Evolutionary conservation across 2,113 vertebrate genomes (phyloP).

Genomic region (Crotophaga sulcirostris): DNA sequence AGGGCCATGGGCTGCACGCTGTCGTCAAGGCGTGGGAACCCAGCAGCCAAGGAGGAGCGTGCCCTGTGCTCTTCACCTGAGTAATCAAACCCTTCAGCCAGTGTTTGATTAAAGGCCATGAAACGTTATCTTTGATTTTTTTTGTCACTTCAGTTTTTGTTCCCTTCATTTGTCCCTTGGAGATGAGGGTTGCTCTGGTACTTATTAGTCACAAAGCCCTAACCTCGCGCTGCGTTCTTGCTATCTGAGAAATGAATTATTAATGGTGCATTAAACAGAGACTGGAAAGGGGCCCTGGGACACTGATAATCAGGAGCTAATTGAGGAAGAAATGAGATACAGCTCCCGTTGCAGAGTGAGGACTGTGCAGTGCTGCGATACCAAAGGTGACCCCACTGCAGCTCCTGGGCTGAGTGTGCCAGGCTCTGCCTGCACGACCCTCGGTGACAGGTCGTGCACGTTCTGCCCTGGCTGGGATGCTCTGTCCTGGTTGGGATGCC

Average conservation of each 20-base stretch:
- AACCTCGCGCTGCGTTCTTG: conserved; percentile 35
- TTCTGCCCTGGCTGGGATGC: too few relatives aligned
- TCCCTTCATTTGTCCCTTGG: conserved; percentile 52
- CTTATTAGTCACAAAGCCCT: conserved; percentile 52
- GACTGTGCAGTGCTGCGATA: background rate
- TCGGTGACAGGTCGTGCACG: rapidly evolving
- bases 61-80: background rate
- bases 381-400: conserved; percentile 62
- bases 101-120: conserved; percentile 42
- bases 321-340: conserved; percentile 74
- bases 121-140: conserved; percentile 23
- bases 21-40: background rate
- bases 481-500: too few relatives aligned
- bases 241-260: conserved; percentile 74
- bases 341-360: background rate
- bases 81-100: background rate
- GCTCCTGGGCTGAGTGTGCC: background rate
- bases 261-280: conserved; percentile 72
- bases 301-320: conserved; percentile 74
- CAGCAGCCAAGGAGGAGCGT: rapidly evolving
- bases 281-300: conserved; percentile 66
- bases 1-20: background rate
- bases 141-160: background rate
- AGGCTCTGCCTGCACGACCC: background rate
- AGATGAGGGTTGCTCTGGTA: conserved; percentile 33